phyloP scores from a whole-genome alignment of 2,113 vertebrate genomes.

The Thermophis baileyi region DNA sequence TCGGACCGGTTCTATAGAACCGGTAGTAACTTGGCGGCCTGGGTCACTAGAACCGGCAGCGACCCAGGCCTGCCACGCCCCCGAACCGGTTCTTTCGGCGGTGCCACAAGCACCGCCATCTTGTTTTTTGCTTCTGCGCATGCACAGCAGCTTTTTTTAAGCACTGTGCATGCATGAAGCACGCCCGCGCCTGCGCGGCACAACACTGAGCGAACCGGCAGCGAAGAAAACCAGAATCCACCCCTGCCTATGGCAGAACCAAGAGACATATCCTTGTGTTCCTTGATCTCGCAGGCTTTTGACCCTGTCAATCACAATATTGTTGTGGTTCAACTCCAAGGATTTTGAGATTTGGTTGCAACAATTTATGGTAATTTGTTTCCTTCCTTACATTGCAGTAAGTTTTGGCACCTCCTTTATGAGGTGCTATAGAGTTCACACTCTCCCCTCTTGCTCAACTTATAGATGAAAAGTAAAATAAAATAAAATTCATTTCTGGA shows the following conservation, averaged over 20 bases:
- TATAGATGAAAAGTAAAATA: neutral
- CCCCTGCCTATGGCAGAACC: neutral
- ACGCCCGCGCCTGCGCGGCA: no score
- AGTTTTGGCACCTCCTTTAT: neutral
- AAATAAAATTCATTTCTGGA: neutral
- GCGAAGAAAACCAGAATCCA: no score
- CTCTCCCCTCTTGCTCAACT: neutral
- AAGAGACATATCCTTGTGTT: neutral
- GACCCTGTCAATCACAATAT: neutral
- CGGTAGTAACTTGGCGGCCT: no score
- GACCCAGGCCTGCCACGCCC: no score
- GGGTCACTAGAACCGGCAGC: no score
- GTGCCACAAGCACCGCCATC: no score
- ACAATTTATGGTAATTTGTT: neutral
- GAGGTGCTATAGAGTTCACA: neutral
- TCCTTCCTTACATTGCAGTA: neutral
- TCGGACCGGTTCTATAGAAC: no score
- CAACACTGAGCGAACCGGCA: no score
- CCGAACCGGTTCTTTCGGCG: no score
- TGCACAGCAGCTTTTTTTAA: no score
- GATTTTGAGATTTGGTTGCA: neutral
- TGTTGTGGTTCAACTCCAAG: neutral
- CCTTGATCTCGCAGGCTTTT: neutral
- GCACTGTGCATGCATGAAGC: no score
- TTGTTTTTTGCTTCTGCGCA: no score